Evolutionary conservation across 2,113 vertebrate genomes (phyloP).

Genomic region (Ceratotherium simum): DNA sequence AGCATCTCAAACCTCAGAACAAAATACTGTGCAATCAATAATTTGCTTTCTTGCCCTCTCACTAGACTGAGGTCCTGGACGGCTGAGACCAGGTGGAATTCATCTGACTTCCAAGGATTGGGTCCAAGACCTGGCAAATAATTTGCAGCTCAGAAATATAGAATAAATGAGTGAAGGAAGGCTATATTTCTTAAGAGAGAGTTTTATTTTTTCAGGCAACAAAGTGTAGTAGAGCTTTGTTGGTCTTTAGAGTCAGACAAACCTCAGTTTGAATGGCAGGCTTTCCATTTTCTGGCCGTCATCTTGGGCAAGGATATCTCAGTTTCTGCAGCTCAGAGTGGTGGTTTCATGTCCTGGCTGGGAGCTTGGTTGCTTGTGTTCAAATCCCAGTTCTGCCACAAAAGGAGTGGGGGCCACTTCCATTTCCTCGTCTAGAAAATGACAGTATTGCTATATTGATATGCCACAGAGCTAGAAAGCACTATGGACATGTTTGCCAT

Average conservation of each 20-base stretch:
- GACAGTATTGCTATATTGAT: background rate
- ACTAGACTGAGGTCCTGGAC: background rate
- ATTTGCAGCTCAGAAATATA: background rate
- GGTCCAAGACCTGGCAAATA: background rate
- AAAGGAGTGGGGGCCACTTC: background rate
- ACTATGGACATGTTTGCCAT: background rate
- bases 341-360: background rate
- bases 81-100: background rate
- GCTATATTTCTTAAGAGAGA: background rate
- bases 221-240: background rate
- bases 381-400: background rate
- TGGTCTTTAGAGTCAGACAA: background rate
- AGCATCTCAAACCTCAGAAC: background rate
- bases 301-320: accelerated
- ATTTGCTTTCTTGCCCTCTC: background rate
- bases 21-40: background rate
- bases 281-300: background rate
- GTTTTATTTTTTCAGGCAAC: background rate
- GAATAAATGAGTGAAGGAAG: background rate
- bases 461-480: background rate
- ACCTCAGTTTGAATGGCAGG: background rate
- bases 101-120: background rate
- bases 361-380: too few species aligned
- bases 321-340: background rate
- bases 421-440: background rate